Evolutionary conservation across 2,113 vertebrate genomes (phyloP).

Genomic region (Nematolebias whitei): DNA sequence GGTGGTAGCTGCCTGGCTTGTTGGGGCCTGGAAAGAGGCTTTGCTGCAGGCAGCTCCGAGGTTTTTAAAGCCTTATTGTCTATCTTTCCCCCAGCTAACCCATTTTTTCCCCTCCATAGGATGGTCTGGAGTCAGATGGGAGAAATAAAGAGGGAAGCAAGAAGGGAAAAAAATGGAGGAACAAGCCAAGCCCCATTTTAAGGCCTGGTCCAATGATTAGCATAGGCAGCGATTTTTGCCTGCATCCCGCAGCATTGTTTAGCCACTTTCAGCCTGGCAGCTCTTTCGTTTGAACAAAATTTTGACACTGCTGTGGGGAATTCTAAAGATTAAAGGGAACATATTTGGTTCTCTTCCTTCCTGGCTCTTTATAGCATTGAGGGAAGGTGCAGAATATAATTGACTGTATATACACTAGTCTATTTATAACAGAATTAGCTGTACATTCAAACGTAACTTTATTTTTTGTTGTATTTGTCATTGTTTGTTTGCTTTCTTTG

Average conservation of each 20-base stretch:
- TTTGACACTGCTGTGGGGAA: conserved; percentile 77
- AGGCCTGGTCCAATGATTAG: conserved; percentile 75
- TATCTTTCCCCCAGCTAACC: conserved; percentile 73
- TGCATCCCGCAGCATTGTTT: conserved; percentile 72
- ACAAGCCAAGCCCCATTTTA: conserved; percentile 68
- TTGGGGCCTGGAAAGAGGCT: conserved; percentile 76
- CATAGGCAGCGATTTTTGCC: conserved; percentile 61
- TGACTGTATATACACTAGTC: background rate
- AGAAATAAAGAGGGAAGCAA: conserved; percentile 58
- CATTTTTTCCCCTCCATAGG: conserved; percentile 60
- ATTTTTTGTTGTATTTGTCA: too few relatives aligned
- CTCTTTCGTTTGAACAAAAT: conserved; percentile 73
- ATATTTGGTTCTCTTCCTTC: conserved; percentile 74
- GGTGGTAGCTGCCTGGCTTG: conserved; percentile 68
- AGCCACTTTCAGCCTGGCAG: conserved; percentile 72
- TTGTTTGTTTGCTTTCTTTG: background rate
- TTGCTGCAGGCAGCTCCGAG: conserved; percentile 82
- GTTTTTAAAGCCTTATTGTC: conserved; percentile 83
- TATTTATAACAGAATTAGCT: too few relatives aligned
- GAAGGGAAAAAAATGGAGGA: conserved; percentile 39
- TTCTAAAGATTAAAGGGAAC: conserved; percentile 76
- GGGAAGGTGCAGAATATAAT: conserved; percentile 43
- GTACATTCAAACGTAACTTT: too few relatives aligned
- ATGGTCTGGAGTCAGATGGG: conserved; percentile 64
- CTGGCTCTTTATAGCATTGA: conserved; percentile 60